Base-by-base conservation (phyloP, 2,113 vertebrate genomes). In the Brachypodius melanocephalos region DNA sequence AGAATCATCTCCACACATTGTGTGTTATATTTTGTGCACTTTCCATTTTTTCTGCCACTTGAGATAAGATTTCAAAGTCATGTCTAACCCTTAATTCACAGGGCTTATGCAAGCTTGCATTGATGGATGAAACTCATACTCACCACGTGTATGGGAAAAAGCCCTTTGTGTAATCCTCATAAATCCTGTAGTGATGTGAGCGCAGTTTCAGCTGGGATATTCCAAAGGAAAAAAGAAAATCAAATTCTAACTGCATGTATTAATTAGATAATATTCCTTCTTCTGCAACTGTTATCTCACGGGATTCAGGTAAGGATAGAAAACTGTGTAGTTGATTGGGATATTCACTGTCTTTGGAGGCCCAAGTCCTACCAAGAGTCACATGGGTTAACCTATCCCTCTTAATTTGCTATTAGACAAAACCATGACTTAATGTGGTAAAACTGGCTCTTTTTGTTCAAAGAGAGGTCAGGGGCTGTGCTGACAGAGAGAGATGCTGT, bases 201-300 rank as follows among this genome's bases (percentile, higher is more conserved):
- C 77, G 52, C 40, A 49, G 28, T 63, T 95, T 74, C 52, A 67
- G 42, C 43, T 68, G 77, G 84, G 54, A 67, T 54, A 89, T 74
- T 92, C 77, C 61, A 80, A 51, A 80, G 46, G 55, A 83, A 80
- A 85, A 87, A 0, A 34, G 83, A 83, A 88, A 22, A 84, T 68
- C 55, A 89, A 34, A 96, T 58, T 55, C 48, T 59, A 85, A 25
- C 55, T 45, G 46, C 31, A 57, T 93, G 58, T 91, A 81, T 93
- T 94, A 95, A 96, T 76, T 95, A 90, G 80, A 93, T 89, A 89
- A 79, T 93, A 36, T 52, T 88, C 24, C 46, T 81, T 94, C 87
- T 68, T 92, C 73, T 90, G 54, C 68, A 61, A 67, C 24, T 94
- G 42, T 58, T 95, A 76, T 86, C 89, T 94, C 87, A 34, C 4